These are phyloP conservation scores for Coleophora deauratella DNA, from an alignment of 2,888 invertebrate species.

Conservation along the genomic window DNA sequence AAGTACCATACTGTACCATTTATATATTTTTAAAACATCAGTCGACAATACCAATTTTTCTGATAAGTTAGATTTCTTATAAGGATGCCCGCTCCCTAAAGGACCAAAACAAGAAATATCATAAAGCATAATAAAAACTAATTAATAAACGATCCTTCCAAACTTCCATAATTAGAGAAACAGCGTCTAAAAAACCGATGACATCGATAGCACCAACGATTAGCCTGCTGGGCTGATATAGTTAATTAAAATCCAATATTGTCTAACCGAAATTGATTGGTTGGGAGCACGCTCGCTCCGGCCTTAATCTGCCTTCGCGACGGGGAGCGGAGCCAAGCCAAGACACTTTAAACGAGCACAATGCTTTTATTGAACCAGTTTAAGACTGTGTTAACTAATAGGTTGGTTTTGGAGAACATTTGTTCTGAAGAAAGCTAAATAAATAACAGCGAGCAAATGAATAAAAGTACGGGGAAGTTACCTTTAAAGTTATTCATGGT, in stretches of 20 bases:
- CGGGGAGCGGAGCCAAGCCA: conserved; percentile 18
- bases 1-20: no score
- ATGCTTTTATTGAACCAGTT: conserved; percentile 4
- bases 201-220: conserved; percentile 21
- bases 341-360: conserved; percentile 7
- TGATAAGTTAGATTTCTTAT: no score
- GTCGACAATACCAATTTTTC: no score
- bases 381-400: no score
- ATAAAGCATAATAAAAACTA: conserved; percentile 1
- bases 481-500: no score
- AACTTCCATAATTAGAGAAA: conserved; percentile 1
- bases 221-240: conserved; percentile 34
- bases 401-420: no score
- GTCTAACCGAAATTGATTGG: conserved; percentile 71
- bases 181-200: conserved; percentile 34
- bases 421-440: no score
- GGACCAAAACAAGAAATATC: no score
- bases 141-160: conserved; percentile 1
- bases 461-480: no score
- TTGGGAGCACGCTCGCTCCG: conserved; percentile 37
- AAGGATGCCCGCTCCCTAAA: no score
- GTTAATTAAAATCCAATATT: conserved; percentile 74
- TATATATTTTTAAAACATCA: no score
- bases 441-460: not conserved
- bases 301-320: conserved; percentile 30